Evolutionary conservation across 1,140 invertebrate genomes (phyloP).

Genomic region (Aphis gossypii): DNA sequence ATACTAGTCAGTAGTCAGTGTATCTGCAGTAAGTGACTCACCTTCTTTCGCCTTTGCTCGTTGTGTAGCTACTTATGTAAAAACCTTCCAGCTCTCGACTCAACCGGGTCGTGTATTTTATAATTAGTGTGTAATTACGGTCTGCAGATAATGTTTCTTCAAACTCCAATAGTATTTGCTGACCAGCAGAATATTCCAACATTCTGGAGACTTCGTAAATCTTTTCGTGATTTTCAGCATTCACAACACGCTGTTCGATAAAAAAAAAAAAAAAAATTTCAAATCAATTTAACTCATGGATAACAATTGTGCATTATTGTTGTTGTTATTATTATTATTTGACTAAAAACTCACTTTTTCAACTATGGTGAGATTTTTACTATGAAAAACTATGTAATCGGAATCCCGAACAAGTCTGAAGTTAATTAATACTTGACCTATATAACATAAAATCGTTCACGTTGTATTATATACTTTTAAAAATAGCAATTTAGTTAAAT

Average conservation of each 20-base stretch:
- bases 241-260: slow-evolving; percentile 70
- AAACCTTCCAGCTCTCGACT: slow-evolving; percentile 86
- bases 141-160: slow-evolving; percentile 78
- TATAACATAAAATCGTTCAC: slow-evolving; percentile 60
- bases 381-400: slow-evolving; percentile 89
- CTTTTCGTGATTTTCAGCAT: slow-evolving; percentile 71
- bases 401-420: slow-evolving; percentile 84
- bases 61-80: slow-evolving; percentile 88
- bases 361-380: slow-evolving; percentile 86
- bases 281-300: background rate
- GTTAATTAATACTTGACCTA: slow-evolving; percentile 85
- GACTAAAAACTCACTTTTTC: slow-evolving; percentile 71
- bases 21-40: slow-evolving; percentile 65
- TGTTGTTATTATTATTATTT: background rate
- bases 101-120: slow-evolving; percentile 83
- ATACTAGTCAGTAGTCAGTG: background rate
- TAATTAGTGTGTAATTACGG: slow-evolving; percentile 82
- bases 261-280: background rate
- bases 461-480: background rate
- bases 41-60: slow-evolving; percentile 78
- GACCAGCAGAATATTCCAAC: slow-evolving; percentile 80
- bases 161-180: slow-evolving; percentile 87
- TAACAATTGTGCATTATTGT: background rate
- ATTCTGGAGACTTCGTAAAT: slow-evolving; percentile 73
- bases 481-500: background rate